A percentile compares a stretch with the other conserved stretches of the same genome.
Evolutionary conservation across 2,797 vertebrate genomes (phyloP).

Genomic region (Anguilla pacifica): DNA sequence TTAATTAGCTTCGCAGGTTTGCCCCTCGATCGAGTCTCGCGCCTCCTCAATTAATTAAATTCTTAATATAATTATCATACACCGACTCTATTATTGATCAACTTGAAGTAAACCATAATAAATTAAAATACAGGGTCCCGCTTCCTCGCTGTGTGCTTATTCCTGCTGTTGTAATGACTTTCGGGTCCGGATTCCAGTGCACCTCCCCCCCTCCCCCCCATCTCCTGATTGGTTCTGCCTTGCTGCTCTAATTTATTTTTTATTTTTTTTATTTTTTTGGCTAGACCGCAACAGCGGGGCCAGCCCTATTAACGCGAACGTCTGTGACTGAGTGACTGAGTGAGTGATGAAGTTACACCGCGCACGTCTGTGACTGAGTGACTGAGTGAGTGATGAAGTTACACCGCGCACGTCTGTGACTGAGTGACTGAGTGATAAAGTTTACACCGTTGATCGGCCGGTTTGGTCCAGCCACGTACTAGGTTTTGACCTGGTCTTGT

Average conservation of each 20-base stretch:
- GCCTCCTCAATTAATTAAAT: constrained; percentile 61
- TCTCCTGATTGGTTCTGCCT: background rate
- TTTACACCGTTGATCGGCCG: too few species aligned
- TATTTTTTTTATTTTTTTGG: too few species aligned
- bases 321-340: too few species aligned
- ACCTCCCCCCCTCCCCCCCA: background rate
- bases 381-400: too few species aligned
- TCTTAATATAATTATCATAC: constrained; percentile 56
- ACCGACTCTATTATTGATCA: constrained; percentile 31
- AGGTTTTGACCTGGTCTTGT: too few species aligned
- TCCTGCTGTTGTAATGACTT: constrained; percentile 19
- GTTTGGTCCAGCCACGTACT: too few species aligned
- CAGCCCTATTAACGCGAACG: too few species aligned
- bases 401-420: too few species aligned
- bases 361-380: too few species aligned
- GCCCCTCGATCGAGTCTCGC: constrained; percentile 50
- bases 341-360: too few species aligned
- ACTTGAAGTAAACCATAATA: background rate
- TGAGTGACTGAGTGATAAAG: too few species aligned
- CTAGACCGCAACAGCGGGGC: too few species aligned
- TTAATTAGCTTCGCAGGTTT: constrained; percentile 61
- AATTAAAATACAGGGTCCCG: background rate
- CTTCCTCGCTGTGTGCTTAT: background rate
- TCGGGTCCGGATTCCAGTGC: constrained; percentile 28
- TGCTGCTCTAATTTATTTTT: background rate